A percentile compares a stretch with the other conserved stretches of the same genome.
phyloP scores from a whole-genome alignment of 2,113 vertebrate genomes.

The Leptodactylus fuscus region DNA sequence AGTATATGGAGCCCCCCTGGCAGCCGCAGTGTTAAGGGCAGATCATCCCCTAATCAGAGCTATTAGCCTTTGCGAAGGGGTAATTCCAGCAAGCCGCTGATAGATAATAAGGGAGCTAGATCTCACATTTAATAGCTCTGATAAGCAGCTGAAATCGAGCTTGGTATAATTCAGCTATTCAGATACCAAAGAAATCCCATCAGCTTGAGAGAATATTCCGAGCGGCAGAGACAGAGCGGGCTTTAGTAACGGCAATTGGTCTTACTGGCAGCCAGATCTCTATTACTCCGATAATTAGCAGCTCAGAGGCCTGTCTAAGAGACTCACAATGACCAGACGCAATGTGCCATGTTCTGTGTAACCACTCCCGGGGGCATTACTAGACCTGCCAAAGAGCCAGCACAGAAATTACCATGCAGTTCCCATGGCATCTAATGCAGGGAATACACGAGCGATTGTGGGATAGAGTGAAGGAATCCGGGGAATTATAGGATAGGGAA shows the following conservation, averaged over 20 bases:
- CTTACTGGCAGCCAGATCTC: slow-evolving; percentile 6
- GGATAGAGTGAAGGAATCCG: too few relatives aligned
- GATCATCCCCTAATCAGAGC: slow-evolving; percentile 53
- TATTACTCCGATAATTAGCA: slow-evolving; percentile 30
- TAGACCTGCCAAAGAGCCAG: background rate
- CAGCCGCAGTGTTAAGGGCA: slow-evolving; percentile 6
- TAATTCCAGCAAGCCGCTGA: slow-evolving; percentile 50
- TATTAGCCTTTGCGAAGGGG: slow-evolving; percentile 56
- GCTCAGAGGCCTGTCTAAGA: background rate
- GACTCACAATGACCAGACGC: background rate
- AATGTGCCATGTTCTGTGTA: slow-evolving; percentile 6
- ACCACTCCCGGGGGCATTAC: background rate
- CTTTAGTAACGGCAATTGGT: slow-evolving; percentile 20
- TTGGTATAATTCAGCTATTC: slow-evolving; percentile 49
- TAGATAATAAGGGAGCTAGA: slow-evolving; percentile 52
- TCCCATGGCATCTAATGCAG: background rate
- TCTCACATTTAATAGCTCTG: slow-evolving; percentile 44
- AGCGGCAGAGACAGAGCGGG: slow-evolving; percentile 30
- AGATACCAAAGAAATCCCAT: slow-evolving; percentile 52
- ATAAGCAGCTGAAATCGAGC: slow-evolving; percentile 52
- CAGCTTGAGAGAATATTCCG: slow-evolving; percentile 39
- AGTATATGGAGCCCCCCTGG: background rate
- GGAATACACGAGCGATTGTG: background rate
- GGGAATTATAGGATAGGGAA: too few relatives aligned
- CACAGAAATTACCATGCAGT: background rate